Percentiles rank a stretch among this genome's conserved stretches.
These are phyloP conservation scores for Scyliorhinus canicula DNA, from an alignment of 2,797 vertebrate species.

Conservation along the genomic window DNA sequence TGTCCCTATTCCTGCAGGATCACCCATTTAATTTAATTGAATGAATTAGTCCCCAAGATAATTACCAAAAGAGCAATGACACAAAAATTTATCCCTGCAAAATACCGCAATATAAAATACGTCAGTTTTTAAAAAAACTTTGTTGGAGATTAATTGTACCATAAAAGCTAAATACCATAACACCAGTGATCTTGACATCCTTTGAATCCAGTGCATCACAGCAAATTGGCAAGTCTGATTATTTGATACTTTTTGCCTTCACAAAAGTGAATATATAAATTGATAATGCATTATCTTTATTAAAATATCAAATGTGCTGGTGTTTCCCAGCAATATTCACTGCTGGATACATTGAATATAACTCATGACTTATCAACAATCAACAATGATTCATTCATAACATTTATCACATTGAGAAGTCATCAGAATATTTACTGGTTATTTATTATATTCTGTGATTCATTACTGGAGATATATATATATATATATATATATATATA, in stretches of 20 bases:
- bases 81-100: not conserved
- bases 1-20: not conserved
- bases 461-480: not conserved
- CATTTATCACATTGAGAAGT: not conserved
- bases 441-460: not conserved
- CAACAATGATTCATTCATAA: not conserved
- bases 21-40: constrained; percentile 1
- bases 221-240: not conserved
- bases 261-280: not conserved
- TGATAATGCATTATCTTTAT: not conserved
- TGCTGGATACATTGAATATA: not conserved
- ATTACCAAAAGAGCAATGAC: not conserved
- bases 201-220: not conserved
- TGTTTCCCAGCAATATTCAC: not conserved
- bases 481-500: too few relatives aligned
- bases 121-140: not conserved
- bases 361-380: not conserved
- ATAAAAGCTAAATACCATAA: not conserved
- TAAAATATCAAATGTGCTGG: not conserved
- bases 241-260: not conserved
- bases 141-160: not conserved
- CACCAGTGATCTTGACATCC: not conserved
- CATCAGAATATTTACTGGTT: not conserved
- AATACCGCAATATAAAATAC: not conserved
- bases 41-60: not conserved